These are phyloP conservation scores for Aplochiton taeniatus DNA, from an alignment of 2,797 vertebrate genomes.

Conservation along the genomic window DNA sequence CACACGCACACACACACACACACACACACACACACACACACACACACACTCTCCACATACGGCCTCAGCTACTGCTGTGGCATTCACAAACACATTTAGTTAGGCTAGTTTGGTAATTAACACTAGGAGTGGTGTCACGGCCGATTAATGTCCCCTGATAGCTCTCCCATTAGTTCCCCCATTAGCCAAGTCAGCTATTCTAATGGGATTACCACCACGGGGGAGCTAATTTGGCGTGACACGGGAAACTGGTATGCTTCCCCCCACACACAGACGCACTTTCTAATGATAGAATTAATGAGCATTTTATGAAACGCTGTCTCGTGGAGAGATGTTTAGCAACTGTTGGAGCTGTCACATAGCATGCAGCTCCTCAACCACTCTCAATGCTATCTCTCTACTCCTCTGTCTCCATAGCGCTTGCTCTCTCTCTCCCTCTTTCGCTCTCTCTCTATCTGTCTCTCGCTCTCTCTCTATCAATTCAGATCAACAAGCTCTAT, in stretches of 20 bases:
- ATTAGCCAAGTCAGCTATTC: conserved; percentile 99
- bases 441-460: neutral
- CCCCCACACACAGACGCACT: conserved; percentile 79
- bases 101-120: conserved; percentile 98
- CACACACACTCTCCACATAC: conserved; percentile 4
- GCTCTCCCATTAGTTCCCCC: conserved; percentile 99
- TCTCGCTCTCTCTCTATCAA: no score
- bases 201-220: conserved; percentile 99
- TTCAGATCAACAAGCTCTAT: no score
- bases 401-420: neutral
- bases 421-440: neutral
- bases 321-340: conserved; percentile 87
- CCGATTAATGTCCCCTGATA: conserved; percentile 99
- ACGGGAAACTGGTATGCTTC: conserved; percentile 96
- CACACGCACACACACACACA: conserved; percentile 3
- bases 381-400: conserved; percentile 61
- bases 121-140: conserved; percentile 98
- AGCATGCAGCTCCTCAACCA: conserved; percentile 66
- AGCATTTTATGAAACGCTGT: conserved; percentile 92
- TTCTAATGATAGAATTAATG: conserved; percentile 93
- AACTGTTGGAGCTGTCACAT: conserved; percentile 87
- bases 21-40: conserved; percentile 3
- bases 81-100: conserved; percentile 96
- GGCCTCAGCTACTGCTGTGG: neutral
- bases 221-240: conserved; percentile 99